Percentiles rank a stretch among this genome's conserved stretches.
These are phyloP conservation scores for human (Homo sapiens) DNA, from an alignment of 2,113 vertebrate genomes.

Conservation along the genomic window GRCh38 chrX:133016001-133016500, in stretches of 20 bases:
- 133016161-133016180: background rate
- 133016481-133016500: background rate
- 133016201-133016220: background rate
- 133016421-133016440: background rate
- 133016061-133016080: background rate
- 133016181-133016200: background rate
- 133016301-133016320: background rate
- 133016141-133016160: background rate
- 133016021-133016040: background rate
- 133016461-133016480: background rate
- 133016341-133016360: background rate
- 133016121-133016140: background rate
- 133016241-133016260: background rate
- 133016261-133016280: background rate
- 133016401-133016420: background rate
- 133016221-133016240: background rate
- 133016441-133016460: background rate
- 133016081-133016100: background rate
- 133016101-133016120: background rate
- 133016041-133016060: background rate
- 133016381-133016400: background rate
- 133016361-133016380: background rate
- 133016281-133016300: background rate
- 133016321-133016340: background rate
- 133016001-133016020: background rate